Percentiles rank a stretch among this genome's conserved stretches.
These are phyloP conservation scores for Boloria selene DNA, from an alignment of 2,888 invertebrate genomes.

Conservation along the genomic window DNA sequence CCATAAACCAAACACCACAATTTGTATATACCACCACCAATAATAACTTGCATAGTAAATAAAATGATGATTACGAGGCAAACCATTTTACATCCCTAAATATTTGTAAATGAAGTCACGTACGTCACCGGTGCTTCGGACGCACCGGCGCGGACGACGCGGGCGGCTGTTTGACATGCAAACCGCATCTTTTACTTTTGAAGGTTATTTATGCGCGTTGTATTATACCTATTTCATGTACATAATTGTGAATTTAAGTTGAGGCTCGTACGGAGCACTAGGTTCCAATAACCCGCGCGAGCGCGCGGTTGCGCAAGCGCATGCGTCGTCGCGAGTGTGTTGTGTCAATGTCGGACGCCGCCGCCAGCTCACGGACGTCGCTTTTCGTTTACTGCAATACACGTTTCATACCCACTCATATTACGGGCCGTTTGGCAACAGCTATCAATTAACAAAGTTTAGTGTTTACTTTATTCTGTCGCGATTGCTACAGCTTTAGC, in stretches of 20 bases:
- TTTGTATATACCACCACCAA: slow-evolving; percentile 35
- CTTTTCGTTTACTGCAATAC: slow-evolving; percentile 16
- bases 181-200: slow-evolving; percentile 13
- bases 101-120: neutral
- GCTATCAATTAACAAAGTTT: neutral
- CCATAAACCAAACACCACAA: slow-evolving; percentile 41
- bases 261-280: slow-evolving; percentile 13
- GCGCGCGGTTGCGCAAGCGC: slow-evolving; percentile 16
- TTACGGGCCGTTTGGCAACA: neutral
- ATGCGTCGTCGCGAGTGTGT: slow-evolving; percentile 7
- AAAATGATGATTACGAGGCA: neutral
- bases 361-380: slow-evolving; percentile 13
- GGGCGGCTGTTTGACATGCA: slow-evolving; percentile 10
- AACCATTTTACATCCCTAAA: no score
- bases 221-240: slow-evolving; percentile 14
- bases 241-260: slow-evolving; percentile 10
- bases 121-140: neutral
- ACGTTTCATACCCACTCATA: slow-evolving; percentile 11
- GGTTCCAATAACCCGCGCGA: slow-evolving; percentile 13
- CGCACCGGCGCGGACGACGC: neutral
- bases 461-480: neutral
- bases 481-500: neutral
- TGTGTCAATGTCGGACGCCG: slow-evolving; percentile 17
- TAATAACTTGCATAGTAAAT: neutral
- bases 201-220: slow-evolving; percentile 18